Percentiles rank a stretch among this genome's conserved stretches.
Evolutionary conservation across 2,113 vertebrate species (phyloP).

Genomic region (Dasyprocta punctata): DNA sequence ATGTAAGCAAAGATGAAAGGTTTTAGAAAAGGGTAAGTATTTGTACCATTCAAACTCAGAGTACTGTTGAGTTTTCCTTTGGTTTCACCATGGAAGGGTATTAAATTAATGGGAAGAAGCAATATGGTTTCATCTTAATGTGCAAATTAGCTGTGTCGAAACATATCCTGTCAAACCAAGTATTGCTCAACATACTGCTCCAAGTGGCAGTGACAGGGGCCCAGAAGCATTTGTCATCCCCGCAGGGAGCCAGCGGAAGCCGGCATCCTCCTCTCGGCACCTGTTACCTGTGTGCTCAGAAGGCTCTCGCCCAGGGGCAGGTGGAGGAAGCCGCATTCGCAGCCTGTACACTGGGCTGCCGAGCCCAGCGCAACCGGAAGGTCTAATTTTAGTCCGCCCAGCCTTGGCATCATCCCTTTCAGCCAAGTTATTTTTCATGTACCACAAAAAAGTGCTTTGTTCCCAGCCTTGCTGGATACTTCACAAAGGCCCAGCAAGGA

Average conservation of each 20-base stretch:
- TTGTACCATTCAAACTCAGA: neutral
- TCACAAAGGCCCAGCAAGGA: conserved; percentile 83
- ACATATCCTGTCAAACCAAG: neutral
- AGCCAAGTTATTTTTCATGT: conserved; percentile 81
- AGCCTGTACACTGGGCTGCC: conserved; percentile 55
- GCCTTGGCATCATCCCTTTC: conserved; percentile 85
- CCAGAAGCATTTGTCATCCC: conserved; percentile 67
- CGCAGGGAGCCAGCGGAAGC: conserved; percentile 37
- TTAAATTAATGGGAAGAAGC: neutral
- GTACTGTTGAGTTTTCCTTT: neutral
- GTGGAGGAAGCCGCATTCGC: neutral
- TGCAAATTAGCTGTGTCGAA: conserved; percentile 28
- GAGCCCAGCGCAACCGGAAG: conserved; percentile 80
- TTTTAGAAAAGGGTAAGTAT: conserved; percentile 16
- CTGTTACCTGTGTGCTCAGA: conserved; percentile 60
- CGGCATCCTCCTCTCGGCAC: conserved; percentile 16
- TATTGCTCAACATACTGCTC: neutral
- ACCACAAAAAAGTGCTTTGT: conserved; percentile 80
- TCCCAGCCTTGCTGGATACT: conserved; percentile 76
- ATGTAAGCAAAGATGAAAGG: neutral
- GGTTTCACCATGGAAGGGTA: neutral
- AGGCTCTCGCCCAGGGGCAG: neutral
- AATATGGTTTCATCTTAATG: neutral
- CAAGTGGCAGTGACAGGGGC: neutral
- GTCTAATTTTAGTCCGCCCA: conserved; percentile 86